phyloP scores from a whole-genome alignment of 2,113 vertebrate species.

The Gambusia affinis region DNA sequence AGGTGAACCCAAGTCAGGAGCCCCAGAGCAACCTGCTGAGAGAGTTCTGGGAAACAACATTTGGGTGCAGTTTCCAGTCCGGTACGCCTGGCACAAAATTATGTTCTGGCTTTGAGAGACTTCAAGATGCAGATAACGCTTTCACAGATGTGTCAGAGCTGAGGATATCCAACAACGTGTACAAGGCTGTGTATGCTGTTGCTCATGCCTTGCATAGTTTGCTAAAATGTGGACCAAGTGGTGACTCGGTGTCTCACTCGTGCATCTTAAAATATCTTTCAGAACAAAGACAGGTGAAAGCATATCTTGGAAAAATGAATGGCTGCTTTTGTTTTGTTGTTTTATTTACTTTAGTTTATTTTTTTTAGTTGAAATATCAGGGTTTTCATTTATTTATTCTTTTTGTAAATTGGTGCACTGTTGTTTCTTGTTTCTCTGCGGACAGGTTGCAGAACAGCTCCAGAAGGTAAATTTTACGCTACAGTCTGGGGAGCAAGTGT shows the following conservation, averaged over 20 bases:
- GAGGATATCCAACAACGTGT: slow-evolving; percentile 80
- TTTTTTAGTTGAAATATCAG: not conserved
- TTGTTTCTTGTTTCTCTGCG: not conserved
- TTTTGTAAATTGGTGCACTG: not conserved
- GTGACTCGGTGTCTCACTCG: slow-evolving; percentile 18
- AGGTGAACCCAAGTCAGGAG: slow-evolving; percentile 67
- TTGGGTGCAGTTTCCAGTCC: slow-evolving; percentile 67
- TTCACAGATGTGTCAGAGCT: slow-evolving; percentile 80
- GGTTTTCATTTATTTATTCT: not conserved
- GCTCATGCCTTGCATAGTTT: slow-evolving; percentile 73
- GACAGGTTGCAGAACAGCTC: slow-evolving; percentile 70
- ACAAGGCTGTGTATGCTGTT: slow-evolving; percentile 79
- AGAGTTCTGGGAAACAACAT: slow-evolving; percentile 81
- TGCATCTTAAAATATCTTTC: slow-evolving; percentile 50
- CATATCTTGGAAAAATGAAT: not conserved
- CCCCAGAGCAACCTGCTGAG: slow-evolving; percentile 64
- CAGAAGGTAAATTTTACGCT: slow-evolving; percentile 75
- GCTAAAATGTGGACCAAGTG: slow-evolving; percentile 56
- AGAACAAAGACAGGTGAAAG: slow-evolving; percentile 60
- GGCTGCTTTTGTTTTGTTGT: not conserved
- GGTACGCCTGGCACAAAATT: slow-evolving; percentile 5
- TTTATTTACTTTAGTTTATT: not conserved
- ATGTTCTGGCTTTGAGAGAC: slow-evolving; percentile 76
- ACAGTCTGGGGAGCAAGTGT: slow-evolving; percentile 69
- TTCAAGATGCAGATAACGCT: slow-evolving; percentile 62